Evolutionary conservation across 2,797 vertebrate species (phyloP), one percentile per base, ranked within the genome.

Genomic region (Sebastes steindachneri): DNA sequence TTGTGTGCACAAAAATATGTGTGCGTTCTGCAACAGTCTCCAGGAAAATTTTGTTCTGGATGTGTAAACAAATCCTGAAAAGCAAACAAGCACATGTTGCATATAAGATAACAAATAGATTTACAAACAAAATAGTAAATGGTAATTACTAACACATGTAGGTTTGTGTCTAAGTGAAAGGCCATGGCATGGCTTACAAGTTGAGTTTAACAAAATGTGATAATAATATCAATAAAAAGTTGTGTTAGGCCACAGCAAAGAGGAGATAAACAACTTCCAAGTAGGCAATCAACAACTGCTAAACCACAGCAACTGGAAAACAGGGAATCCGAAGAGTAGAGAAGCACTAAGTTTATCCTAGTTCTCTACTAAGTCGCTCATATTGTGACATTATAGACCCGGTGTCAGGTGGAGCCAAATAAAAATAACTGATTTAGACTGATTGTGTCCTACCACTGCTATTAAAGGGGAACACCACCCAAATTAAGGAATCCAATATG

Each of bases 281-380:
- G 4, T 7, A 17, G 28, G 3, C 23, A 11, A 67, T 77, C 58
- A 75, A 65, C 71, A 58, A 65, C 55, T 78, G 60, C 66, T 29
- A 28, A 75, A 77, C 60, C 45, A 62, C 58, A 72, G 25, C 35
- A 54, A 54, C 3, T 41, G 28, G 63, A 74, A 67, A 79, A 70
- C 45, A 51, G 5, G 7, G 3, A 54, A 62, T 15, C 75, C 11
- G 35, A 65, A 54, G 10, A 26, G 23, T 29, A 15, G 21, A 19
- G 51, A 6, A 37, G 1, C 25, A 5, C 0, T 31, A 26, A 11
- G 8, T 69, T 68, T 11, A n/a, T 41, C 14, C 26, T 14, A 8
- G 31, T 57, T 60, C 5, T 59, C 62, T 26, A 54, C 8, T 53
- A 26, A 60, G 1, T 15, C 11, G 5, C 15, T 55, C 21, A 28